Evolutionary conservation across 2,888 invertebrate species (phyloP).

Genomic region (Tridacna crocea): DNA sequence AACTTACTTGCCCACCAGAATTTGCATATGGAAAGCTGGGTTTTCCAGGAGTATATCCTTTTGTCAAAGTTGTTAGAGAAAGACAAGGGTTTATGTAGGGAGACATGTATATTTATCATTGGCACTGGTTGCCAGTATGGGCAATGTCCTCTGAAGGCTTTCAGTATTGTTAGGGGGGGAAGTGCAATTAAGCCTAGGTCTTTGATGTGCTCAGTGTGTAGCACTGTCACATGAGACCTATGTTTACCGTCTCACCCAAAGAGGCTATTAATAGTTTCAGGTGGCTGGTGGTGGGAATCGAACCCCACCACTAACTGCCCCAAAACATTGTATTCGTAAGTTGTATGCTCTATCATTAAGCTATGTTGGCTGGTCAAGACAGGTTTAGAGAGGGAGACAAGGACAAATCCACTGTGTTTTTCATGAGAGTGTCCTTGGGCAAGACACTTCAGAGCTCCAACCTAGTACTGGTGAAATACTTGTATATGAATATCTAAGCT

Average conservation of each 20-base stretch:
- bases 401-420: too few relatives aligned
- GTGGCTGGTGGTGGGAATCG: too few relatives aligned
- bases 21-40: slow-evolving; percentile 98
- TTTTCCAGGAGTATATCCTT: slow-evolving; percentile 92
- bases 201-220: background rate
- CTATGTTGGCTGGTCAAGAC: too few relatives aligned
- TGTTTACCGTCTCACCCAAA: background rate
- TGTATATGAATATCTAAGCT: too few relatives aligned
- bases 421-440: too few relatives aligned
- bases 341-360: too few relatives aligned
- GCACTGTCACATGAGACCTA: background rate
- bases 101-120: background rate
- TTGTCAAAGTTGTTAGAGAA: background rate
- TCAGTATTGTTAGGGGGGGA: background rate
- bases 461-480: too few relatives aligned
- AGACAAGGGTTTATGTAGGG: background rate
- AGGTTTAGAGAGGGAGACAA: too few relatives aligned
- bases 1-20: slow-evolving; percentile 93
- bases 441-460: too few relatives aligned
- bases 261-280: background rate
- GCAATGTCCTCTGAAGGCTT: too few relatives aligned
- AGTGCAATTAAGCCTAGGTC: background rate
- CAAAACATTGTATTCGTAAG: too few relatives aligned
- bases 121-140: background rate
- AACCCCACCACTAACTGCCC: too few relatives aligned